phyloP scores from a whole-genome alignment of 2,888 invertebrate genomes.

The Papilio protenor region DNA sequence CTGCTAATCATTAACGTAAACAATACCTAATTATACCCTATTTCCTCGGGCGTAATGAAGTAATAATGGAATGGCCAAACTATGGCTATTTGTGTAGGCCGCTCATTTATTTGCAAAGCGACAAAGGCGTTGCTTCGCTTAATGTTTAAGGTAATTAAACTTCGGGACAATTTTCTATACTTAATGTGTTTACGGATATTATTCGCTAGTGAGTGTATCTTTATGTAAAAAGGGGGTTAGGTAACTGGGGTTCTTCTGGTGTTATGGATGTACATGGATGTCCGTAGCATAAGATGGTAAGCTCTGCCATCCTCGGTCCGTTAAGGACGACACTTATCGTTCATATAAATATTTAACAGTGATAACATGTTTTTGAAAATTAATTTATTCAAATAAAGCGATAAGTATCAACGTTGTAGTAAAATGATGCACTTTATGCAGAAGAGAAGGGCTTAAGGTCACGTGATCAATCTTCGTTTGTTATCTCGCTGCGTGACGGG shows the following conservation, averaged over 20 bases:
- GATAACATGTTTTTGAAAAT: neutral
- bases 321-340: too few species aligned
- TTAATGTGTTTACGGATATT: neutral
- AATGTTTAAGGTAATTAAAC: constrained; percentile 32
- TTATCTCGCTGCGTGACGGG: constrained; percentile 13
- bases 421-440: constrained; percentile 7
- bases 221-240: too few species aligned
- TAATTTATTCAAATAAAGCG: neutral
- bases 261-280: too few species aligned
- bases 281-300: too few species aligned
- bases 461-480: constrained; percentile 19
- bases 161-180: neutral
- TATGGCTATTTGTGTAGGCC: constrained; percentile 28
- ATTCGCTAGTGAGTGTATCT: too few species aligned
- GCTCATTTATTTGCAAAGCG: constrained; percentile 27
- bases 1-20: constrained; percentile 7
- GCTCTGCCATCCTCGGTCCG: too few species aligned
- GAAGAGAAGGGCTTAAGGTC: constrained; percentile 16
- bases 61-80: constrained; percentile 33
- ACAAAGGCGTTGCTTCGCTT: constrained; percentile 1
- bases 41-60: constrained; percentile 27
- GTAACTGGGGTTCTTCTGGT: too few species aligned
- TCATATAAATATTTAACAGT: too few species aligned
- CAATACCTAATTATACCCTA: constrained; percentile 18
- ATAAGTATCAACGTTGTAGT: neutral